Percentiles rank a stretch among this genome's conserved stretches.
These are phyloP conservation scores for Heliconius cydno DNA, from an alignment of 2,888 invertebrate species.

Conservation along the genomic window DNA sequence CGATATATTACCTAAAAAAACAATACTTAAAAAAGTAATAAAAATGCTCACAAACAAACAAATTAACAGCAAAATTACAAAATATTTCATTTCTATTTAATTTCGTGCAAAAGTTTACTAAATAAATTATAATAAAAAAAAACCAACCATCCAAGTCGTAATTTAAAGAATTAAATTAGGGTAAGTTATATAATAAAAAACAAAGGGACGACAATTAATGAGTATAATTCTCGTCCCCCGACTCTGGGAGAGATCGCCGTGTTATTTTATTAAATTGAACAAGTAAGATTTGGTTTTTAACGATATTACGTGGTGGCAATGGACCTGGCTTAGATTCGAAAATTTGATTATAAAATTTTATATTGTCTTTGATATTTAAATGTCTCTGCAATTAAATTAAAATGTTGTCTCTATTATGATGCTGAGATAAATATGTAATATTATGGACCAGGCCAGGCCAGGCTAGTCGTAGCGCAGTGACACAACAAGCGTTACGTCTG, in stretches of 20 bases:
- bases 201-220: constrained; percentile 28
- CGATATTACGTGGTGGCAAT: constrained; percentile 1
- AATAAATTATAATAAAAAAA: constrained; percentile 22
- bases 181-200: constrained; percentile 22
- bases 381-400: neutral
- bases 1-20: neutral
- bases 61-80: neutral
- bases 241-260: neutral
- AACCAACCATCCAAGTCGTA: constrained; percentile 18
- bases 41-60: neutral
- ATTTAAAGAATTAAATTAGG: constrained; percentile 24
- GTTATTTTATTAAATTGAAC: constrained; percentile 17
- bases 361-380: neutral
- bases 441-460: too few species aligned
- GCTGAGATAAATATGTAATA: too few species aligned
- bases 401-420: neutral
- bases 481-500: too few species aligned
- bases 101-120: constrained; percentile 6
- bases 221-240: constrained; percentile 15
- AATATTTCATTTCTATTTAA: constrained; percentile 17
- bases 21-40: neutral
- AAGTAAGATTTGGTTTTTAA: constrained; percentile 21
- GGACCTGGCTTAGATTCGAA: neutral
- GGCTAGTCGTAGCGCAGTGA: too few species aligned
- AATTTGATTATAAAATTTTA: neutral